These are phyloP conservation scores for Ovis aries DNA, from an alignment of 2,113 vertebrate genomes.

Conservation along the genomic window DNA sequence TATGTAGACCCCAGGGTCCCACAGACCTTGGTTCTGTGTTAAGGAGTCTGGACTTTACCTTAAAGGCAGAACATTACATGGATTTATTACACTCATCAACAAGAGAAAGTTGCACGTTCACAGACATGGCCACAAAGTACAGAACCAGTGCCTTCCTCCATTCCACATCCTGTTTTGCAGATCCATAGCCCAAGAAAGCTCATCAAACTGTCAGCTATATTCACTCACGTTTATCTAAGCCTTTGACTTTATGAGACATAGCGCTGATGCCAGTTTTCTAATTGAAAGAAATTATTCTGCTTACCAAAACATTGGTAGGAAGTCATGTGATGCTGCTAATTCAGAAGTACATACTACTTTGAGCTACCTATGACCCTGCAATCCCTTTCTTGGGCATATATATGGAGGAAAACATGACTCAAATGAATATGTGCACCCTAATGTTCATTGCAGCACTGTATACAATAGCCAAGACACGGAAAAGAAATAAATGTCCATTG, in stretches of 20 bases:
- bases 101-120: background rate
- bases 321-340: conserved; percentile 64
- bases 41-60: background rate
- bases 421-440: background rate
- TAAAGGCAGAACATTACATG: background rate
- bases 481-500: background rate
- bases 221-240: background rate
- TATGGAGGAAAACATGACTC: background rate
- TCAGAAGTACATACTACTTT: background rate
- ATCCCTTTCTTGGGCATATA: background rate
- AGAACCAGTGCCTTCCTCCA: background rate
- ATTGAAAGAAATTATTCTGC: conserved; percentile 50
- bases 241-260: background rate
- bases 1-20: background rate
- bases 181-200: background rate
- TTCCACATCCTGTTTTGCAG: background rate
- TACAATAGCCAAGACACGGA: background rate
- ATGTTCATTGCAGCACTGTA: background rate
- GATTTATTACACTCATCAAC: background rate
- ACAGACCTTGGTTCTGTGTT: background rate
- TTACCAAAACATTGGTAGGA: conserved; percentile 65
- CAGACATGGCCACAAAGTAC: background rate
- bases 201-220: conserved; percentile 38
- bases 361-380: background rate
- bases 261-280: conserved; percentile 5